Evolutionary conservation across 2,113 vertebrate species (phyloP).

Genomic region (Mohoua ochrocephala): DNA sequence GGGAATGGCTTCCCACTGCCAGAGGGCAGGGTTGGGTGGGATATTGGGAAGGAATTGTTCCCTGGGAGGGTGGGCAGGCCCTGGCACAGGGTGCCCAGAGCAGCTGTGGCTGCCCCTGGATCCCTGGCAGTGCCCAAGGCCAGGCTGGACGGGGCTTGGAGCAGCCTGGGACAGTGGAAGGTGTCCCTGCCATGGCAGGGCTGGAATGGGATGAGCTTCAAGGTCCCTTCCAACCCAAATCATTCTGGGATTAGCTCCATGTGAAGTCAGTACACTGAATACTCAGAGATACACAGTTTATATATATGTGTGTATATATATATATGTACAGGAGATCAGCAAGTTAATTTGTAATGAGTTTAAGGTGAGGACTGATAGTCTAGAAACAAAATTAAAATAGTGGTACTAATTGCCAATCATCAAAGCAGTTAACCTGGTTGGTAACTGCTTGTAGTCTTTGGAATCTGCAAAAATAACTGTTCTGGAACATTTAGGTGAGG

Average conservation of each 20-base stretch:
- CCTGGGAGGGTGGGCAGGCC: neutral
- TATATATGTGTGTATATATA: rapidly evolving
- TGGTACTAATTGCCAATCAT: neutral
- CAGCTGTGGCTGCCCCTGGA: neutral
- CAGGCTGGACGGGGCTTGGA: neutral
- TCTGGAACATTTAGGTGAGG: neutral
- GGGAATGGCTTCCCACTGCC: neutral
- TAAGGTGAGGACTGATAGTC: neutral
- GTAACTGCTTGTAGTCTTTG: neutral
- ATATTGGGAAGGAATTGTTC: neutral
- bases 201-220: neutral
- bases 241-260: neutral
- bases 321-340: neutral
- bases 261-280: neutral
- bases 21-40: neutral
- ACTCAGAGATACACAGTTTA: neutral
- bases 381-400: neutral
- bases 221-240: neutral
- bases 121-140: neutral
- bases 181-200: neutral
- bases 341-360: neutral
- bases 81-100: neutral
- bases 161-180: neutral
- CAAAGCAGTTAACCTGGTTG: neutral
- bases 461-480: neutral